Conservation (phyloP, 1,140 invertebrate species). For the Diorhabda carinulata region DNA sequence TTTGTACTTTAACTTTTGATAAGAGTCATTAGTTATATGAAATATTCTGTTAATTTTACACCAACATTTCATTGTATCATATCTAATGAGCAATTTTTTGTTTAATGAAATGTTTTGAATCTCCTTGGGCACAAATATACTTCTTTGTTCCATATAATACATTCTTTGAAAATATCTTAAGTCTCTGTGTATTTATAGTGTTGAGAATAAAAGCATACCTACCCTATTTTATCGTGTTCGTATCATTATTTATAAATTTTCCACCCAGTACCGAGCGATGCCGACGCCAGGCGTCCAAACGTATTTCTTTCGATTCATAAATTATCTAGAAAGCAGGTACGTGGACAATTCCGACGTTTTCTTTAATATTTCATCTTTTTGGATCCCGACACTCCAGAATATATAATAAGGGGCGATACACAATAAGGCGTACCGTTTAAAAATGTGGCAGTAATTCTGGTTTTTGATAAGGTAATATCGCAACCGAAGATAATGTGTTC, state of each 20-base stretch:
- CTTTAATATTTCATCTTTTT: not conserved
- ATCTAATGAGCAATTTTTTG: no score
- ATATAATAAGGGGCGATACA: no score
- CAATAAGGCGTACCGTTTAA: no score
- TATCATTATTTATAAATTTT: not conserved
- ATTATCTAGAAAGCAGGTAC: not conserved
- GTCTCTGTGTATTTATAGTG: not conserved
- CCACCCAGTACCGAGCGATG: not conserved
- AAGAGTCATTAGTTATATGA: no score
- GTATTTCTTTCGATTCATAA: not conserved
- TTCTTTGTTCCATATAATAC: not conserved
- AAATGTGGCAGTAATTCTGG: no score
- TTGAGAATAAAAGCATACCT: slow-evolving; percentile 2
- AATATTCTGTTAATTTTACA: no score
- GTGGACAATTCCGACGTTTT: not conserved
- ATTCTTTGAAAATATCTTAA: not conserved
- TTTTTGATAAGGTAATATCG: no score
- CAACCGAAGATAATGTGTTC: no score
- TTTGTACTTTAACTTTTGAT: no score
- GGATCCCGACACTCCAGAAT: no score
- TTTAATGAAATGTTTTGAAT: not conserved
- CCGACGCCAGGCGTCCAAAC: not conserved
- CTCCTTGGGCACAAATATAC: not conserved
- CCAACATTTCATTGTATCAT: no score
- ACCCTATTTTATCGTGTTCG: not conserved